phyloP scores from a whole-genome alignment of 2,113 vertebrate species.

The Boulengerochromis microlepis region DNA sequence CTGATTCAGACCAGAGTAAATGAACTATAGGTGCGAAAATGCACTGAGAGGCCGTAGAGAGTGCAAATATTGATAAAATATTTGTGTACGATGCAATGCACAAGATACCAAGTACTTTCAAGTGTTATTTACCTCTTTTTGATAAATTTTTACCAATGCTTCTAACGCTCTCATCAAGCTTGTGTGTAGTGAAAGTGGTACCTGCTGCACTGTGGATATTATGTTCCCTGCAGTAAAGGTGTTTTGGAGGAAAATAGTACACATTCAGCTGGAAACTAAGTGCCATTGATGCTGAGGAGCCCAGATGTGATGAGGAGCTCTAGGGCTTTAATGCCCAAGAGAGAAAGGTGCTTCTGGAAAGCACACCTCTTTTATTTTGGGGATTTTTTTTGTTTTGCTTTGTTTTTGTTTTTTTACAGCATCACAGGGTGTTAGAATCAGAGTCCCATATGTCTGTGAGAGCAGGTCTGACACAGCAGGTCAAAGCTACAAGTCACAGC shows the following conservation, averaged over 20 bases:
- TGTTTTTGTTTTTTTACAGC: conserved; percentile 8
- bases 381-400: neutral
- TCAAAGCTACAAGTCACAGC: conserved; percentile 26
- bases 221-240: neutral
- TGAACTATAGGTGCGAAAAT: neutral
- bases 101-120: neutral
- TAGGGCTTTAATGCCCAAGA: neutral
- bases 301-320: neutral
- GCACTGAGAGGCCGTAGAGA: neutral
- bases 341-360: neutral
- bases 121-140: neutral
- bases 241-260: neutral
- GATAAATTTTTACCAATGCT: neutral
- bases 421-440: conserved; percentile 25
- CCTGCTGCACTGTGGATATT: neutral
- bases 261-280: neutral
- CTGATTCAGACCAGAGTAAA: neutral
- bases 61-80: neutral
- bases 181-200: neutral
- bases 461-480: conserved; percentile 29
- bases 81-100: neutral
- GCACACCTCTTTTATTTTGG: neutral
- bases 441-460: conserved; percentile 14
- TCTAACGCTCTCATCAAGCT: neutral
- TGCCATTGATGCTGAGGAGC: conserved; percentile 40